Evolutionary conservation across 2,113 vertebrate genomes (phyloP), one percentile per base, ranked within the genome.

Genomic region (Megaceryle maxima): DNA sequence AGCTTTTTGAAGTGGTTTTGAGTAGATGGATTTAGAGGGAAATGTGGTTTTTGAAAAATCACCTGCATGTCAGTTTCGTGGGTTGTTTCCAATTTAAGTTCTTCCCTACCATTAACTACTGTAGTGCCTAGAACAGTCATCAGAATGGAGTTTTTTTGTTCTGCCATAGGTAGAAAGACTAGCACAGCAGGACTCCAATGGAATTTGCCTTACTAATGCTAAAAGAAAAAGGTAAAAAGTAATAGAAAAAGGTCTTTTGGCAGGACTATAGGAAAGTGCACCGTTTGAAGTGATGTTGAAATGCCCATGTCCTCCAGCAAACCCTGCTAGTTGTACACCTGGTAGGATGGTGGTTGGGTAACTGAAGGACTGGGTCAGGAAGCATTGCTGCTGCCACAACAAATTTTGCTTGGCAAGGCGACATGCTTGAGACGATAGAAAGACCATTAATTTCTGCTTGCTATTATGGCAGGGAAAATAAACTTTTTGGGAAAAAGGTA

Each of bases 31-130:
- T 94, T 94, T 88, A 93, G 67, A 80, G 55, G 67, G 67, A 96
- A 96, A 88, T 7, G 8, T 43, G n/a, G 25, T 57, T 91, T 94
- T 62, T 89, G 80, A 83, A 83, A 94, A 93, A 87, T 66, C 64
- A 77, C 86, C 41, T 10, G 88, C 75, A 35, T 94, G 92, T 88
- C 91, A 96, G 60, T 78, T 96, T 91, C 94, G 69, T 94, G 93
- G 81, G 77, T 57, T 92, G 87, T 91, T 95, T 89, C 94, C 74
- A 96, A 56, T 75, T 96, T 80, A 39, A 88, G 73, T 90, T 94
- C 73, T 66, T 92, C 82, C 83, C 66, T 92, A 64, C 89, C 84
- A 80, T 63, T 94, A 84, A 75, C 83, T 94, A 56, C 77, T 90
- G 13, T 25, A 82, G 51, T 84, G 66, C 39, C 33, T 22, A 59